A percentile compares a stretch with the other conserved stretches of the same genome.
Conservation (phyloP, 2,797 vertebrate genomes). For the Mionectes olivaceus region DNA sequence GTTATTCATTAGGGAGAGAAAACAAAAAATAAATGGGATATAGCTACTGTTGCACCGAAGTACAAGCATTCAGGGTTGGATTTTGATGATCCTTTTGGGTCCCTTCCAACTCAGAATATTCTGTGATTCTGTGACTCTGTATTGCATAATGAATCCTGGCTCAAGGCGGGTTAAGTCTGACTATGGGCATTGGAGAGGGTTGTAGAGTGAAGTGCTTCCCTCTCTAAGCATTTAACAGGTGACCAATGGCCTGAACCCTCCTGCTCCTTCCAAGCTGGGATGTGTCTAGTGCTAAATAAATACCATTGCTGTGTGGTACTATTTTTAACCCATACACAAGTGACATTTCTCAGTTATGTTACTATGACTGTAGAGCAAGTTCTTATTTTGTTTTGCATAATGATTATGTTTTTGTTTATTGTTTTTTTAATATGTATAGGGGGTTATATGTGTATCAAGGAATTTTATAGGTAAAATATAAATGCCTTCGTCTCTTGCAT, state of each 20-base stretch:
- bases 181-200: not conserved
- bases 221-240: not conserved
- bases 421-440: accelerated
- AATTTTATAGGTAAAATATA: not conserved
- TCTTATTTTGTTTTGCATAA: not conserved
- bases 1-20: not conserved
- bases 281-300: not conserved
- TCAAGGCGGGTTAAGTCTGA: not conserved
- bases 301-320: not conserved
- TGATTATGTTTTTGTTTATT: not conserved
- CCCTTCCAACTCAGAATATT: not conserved
- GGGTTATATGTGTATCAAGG: not conserved
- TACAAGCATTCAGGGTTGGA: not conserved
- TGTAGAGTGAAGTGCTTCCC: not conserved
- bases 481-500: not conserved
- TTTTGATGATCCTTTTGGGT: not conserved
- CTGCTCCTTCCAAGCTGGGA: not conserved
- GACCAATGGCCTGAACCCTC: not conserved
- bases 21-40: not conserved
- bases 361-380: not conserved
- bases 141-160: not conserved
- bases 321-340: not conserved
- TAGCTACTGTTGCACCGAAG: not conserved
- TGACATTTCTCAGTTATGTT: not conserved
- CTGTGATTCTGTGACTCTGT: not conserved